Base-by-base conservation (phyloP, 2,113 vertebrate species). In the Pelmatolapia mariae region DNA sequence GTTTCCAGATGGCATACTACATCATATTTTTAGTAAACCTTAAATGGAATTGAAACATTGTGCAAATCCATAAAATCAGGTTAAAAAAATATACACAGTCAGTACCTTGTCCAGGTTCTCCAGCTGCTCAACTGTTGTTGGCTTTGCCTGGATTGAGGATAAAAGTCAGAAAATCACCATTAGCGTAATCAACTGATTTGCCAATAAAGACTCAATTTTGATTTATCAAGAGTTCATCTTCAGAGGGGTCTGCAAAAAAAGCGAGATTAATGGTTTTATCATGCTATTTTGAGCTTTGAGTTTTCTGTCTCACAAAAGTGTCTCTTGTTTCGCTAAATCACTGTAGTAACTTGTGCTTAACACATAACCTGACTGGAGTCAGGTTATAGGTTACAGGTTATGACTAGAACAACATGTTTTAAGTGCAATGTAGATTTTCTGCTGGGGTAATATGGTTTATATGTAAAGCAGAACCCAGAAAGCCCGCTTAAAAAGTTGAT, bases 81-180 rank as follows among this genome's bases (percentile, higher is more conserved):
- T 22, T 9, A 5, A 63, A 19, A 40, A 7, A n/a, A 7, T 63
- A 38, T 53, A 4, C 52, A n/a, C 2, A 19, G 18, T 47, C n/a
- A 7, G 18, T 97, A 99, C 98, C 98, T 99, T 99, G 94, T 99
- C 98, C 90, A 99, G 93, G 92, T 94, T 97, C 96, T 99, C 98
- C 95, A 99, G 95, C 91, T 98, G 95, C 91, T 99, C 98, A 86
- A 99, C 96, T 36, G 98, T 99, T 53, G 98, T 98, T 91, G 96
- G 97, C 91, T 98, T 99, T 73, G 96, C 93, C 98, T 99, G 94
- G 87, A 95, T 94, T 86, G 87, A 78, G 87, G 47, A 92, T 31
- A 87, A 84, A 86, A 29, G 59, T 33, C 1, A 83, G 7, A 56
- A 16, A 57, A 85, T 50, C 26, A 86, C 45, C 16, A 61, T 40